phyloP scores from a whole-genome alignment of 2,888 invertebrate species.

The Sthenelais limicola region DNA sequence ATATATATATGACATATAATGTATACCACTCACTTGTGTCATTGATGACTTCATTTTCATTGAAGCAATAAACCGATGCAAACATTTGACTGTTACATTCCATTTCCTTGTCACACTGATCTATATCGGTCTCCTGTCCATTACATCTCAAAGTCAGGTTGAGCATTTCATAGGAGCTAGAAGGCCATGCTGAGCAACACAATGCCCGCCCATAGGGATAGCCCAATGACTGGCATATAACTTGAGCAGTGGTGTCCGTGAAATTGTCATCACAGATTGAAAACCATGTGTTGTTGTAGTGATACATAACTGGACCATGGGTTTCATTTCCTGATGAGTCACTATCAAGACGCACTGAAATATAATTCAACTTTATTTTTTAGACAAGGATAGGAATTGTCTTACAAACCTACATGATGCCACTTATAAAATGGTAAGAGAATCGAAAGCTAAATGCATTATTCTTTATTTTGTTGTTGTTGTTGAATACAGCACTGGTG shows the following conservation, averaged over 20 bases:
- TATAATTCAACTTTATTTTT: no score
- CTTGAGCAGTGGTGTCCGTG: slow-evolving; percentile 58
- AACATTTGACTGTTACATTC: neutral
- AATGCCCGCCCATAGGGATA: slow-evolving; percentile 17
- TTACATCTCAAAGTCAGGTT: slow-evolving; percentile 28
- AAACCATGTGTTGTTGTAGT: slow-evolving; percentile 56
- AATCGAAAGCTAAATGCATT: no score
- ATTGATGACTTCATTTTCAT: slow-evolving; percentile 12
- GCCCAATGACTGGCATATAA: slow-evolving; percentile 56
- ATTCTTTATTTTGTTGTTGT: no score
- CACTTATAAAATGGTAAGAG: no score
- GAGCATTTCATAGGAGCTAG: neutral
- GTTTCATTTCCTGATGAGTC: neutral
- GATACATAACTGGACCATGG: slow-evolving; percentile 58
- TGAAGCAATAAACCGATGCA: slow-evolving; percentile 30
- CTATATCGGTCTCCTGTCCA: neutral
- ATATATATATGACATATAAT: neutral
- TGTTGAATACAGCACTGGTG: no score
- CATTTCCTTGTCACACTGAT: neutral
- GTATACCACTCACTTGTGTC: slow-evolving; percentile 20
- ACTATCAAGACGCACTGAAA: slow-evolving; percentile 17
- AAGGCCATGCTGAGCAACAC: slow-evolving; percentile 35
- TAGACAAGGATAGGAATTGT: no score
- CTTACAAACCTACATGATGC: no score
- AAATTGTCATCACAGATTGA: slow-evolving; percentile 62